Evolutionary conservation across 1,140 invertebrate genomes (phyloP).

Genomic region (fruit fly (Drosophila melanogaster)): DNA sequence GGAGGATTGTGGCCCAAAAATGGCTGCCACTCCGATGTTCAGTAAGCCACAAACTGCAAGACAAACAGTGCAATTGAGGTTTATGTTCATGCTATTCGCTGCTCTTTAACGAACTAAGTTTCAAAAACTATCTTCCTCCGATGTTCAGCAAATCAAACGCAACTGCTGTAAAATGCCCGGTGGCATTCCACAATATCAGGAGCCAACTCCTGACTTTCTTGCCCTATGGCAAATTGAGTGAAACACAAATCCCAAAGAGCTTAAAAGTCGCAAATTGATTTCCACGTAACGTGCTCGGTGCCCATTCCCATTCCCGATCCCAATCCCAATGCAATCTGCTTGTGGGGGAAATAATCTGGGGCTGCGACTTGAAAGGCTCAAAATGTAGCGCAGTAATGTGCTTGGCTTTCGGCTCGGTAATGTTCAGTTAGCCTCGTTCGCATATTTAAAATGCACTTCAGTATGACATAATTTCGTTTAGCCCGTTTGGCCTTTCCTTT

Average conservation of each 20-base stretch:
- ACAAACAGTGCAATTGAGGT: slow-evolving; percentile 29
- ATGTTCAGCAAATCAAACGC: neutral
- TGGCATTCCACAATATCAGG: no score
- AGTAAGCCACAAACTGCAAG: slow-evolving; percentile 94
- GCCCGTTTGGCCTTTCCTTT: slow-evolving; percentile 53
- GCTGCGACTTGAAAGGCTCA: slow-evolving; percentile 17
- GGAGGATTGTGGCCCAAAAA: slow-evolving; percentile 96
- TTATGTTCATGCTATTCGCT: slow-evolving; percentile 29
- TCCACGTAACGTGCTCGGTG: slow-evolving; percentile 50
- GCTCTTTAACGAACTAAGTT: slow-evolving; percentile 2
- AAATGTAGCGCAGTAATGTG: slow-evolving; percentile 43
- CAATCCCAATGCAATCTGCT: slow-evolving; percentile 21
- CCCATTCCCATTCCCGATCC: neutral
- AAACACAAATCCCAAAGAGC: slow-evolving; percentile 47
- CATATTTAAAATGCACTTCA: slow-evolving; percentile 80
- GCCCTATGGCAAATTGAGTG: slow-evolving; percentile 38
- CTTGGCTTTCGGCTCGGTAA: slow-evolving; percentile 35
- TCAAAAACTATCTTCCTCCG: no score
- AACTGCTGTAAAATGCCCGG: slow-evolving; percentile 15
- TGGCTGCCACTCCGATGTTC: slow-evolving; percentile 94
- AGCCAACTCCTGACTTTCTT: slow-evolving; percentile 12
- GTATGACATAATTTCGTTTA: slow-evolving; percentile 77
- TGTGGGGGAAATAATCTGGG: slow-evolving; percentile 55
- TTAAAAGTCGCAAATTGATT: slow-evolving; percentile 67
- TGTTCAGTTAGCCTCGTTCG: slow-evolving; percentile 59